These are phyloP conservation scores for Habropoda laboriosa DNA, from an alignment of 1,140 invertebrate genomes.

Conservation along the genomic window DNA sequence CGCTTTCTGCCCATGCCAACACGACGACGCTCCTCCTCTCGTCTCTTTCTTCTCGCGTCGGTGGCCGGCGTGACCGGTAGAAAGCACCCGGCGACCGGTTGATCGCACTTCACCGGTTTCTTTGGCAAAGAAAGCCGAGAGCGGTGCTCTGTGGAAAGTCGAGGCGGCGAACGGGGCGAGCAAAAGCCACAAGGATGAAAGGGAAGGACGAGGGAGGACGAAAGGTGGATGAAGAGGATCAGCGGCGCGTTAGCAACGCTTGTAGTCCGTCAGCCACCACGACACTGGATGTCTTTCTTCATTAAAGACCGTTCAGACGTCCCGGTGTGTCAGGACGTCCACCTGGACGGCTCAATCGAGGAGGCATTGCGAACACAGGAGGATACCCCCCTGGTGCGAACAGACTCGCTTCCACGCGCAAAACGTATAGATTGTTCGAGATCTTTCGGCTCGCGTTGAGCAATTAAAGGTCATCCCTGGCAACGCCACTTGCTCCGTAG, in stretches of 20 bases:
- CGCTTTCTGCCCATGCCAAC: not conserved
- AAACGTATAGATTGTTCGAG: constrained; percentile 40
- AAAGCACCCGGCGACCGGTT: constrained; percentile 55
- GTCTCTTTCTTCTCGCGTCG: not conserved
- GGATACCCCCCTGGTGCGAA: constrained; percentile 48
- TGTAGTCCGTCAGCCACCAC: constrained; percentile 67
- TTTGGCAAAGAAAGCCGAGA: constrained; percentile 51
- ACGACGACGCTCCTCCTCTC: not conserved
- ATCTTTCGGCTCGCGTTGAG: constrained; percentile 35
- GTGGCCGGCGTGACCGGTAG: constrained; percentile 45
- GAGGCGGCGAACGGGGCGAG: constrained; percentile 4
- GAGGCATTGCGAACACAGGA: constrained; percentile 43
- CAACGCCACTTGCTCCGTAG: not conserved
- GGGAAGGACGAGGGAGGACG: constrained; percentile 31
- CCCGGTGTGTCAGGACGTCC: constrained; percentile 63
- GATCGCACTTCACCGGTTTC: constrained; percentile 59
- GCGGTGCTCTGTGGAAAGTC: constrained; percentile 47
- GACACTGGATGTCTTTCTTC: constrained; percentile 70
- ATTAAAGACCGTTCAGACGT: constrained; percentile 68
- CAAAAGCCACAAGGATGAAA: constrained; percentile 45
- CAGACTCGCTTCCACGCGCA: constrained; percentile 32
- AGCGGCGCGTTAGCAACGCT: constrained; percentile 70
- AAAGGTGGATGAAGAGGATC: constrained; percentile 40
- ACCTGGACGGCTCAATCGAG: constrained; percentile 69
- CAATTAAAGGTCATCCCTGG: constrained; percentile 59